Evolutionary conservation across 2,888 invertebrate genomes (phyloP), one percentile per base, ranked within the genome.

Genomic region (Chymomyza procnemis): DNA sequence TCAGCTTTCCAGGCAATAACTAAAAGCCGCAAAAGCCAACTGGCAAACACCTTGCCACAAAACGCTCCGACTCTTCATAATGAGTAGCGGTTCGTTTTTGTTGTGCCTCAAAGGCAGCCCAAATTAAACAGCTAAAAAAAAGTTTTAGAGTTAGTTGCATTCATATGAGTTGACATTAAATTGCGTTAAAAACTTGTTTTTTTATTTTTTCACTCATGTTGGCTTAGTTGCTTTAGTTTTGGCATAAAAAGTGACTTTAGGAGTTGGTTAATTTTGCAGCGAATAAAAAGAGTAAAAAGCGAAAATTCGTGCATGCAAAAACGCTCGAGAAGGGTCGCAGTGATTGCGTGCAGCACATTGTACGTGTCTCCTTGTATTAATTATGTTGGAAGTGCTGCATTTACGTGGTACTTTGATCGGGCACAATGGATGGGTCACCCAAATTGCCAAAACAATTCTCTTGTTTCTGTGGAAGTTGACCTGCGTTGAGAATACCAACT

Each of bases 1-100:
- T 12, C 12, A 41, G 34, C 50, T 58, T 69, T 76, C 74, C 66
- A 57, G 77, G 78, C 74, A 77, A 74, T 74, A 74, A 69, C 64
- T 46, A 69, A 73, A 75, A 69, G 61, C 64, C 66, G 18, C 50
- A 50, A 50, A 50, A 50, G 50, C 50, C 50, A 50, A 50, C 50
- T 8, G 14, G 34, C 26, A 64, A 61, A 69, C 59, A 19, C 47
- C 54, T 9, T 41, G 34, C 34, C 34, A 41, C 34, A 41, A 41
- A 41, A 41, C 34, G 34, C 34, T n/a, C n/a, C 9, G 34, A 41
- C 34, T 41, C 34, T 41, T 41, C 34, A 41, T 41, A 41, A 41
- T 41, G 34, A 41, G 34, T 12, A 41, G 18, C 50, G 50, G 50
- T 50, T 50, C 50, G 14, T 6, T 50, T n/a, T 50, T 41, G 34